A percentile compares a stretch with the other conserved stretches of the same genome.
Evolutionary conservation across 2,888 invertebrate species (phyloP).

Genomic region (Trachelus iudaicus): DNA sequence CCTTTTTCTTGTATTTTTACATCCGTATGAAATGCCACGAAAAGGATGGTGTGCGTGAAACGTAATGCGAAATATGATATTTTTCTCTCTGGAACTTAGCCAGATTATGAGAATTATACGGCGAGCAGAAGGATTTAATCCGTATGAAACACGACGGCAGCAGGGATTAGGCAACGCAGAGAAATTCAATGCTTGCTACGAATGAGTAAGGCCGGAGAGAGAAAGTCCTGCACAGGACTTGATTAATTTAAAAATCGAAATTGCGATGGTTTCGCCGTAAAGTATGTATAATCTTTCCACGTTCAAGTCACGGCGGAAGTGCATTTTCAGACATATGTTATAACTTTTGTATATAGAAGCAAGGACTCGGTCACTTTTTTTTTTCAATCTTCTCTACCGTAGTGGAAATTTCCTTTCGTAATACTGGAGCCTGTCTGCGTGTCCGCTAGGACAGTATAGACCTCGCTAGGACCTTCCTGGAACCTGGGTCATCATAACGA

Average conservation of each 20-base stretch:
- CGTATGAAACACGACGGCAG: conserved; percentile 51
- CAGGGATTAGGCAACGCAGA: conserved; percentile 45
- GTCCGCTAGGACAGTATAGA: background rate
- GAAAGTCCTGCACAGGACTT: background rate
- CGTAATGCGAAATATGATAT: conserved; percentile 19
- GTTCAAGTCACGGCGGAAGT: background rate
- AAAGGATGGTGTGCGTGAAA: background rate
- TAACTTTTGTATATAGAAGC: background rate
- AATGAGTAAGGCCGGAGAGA: background rate
- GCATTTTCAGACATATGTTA: background rate
- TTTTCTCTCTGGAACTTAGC: conserved; percentile 41
- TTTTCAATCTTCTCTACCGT: background rate
- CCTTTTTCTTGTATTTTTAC: background rate
- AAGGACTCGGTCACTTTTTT: background rate
- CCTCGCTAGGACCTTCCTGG: background rate
- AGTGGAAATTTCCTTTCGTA: background rate
- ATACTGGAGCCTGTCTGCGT: background rate
- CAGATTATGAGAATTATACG: conserved; percentile 52
- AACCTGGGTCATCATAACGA: background rate
- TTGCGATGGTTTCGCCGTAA: background rate
- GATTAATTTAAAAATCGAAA: background rate
- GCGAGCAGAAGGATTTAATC: conserved; percentile 45
- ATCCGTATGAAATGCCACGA: background rate
- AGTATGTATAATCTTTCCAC: background rate
- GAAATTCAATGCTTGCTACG: conserved; percentile 33